Evolutionary conservation across 2,888 invertebrate genomes (phyloP).

Genomic region (Chrysolina haemoptera): DNA sequence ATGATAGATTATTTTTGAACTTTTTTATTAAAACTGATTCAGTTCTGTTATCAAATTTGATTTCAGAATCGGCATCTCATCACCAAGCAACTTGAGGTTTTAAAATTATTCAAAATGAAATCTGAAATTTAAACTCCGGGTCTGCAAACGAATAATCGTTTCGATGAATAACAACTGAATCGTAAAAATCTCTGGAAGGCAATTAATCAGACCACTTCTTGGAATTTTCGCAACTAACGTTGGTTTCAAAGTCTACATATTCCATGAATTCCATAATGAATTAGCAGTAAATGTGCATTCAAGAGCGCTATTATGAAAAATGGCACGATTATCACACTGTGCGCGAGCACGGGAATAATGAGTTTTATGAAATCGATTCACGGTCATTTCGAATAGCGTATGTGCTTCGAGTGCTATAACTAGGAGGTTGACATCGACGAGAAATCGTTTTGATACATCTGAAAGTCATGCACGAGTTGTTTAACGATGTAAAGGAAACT

Average conservation of each 20-base stretch:
- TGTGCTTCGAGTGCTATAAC: slow-evolving; percentile 13
- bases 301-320: slow-evolving; percentile 10
- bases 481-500: slow-evolving; percentile 2
- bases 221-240: slow-evolving; percentile 4
- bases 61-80: too few relatives aligned
- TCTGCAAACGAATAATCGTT: background rate
- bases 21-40: too few relatives aligned
- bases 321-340: slow-evolving; percentile 4
- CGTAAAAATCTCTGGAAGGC: slow-evolving; percentile 7
- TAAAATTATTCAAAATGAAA: too few relatives aligned
- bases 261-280: slow-evolving; percentile 1
- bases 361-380: slow-evolving; percentile 19
- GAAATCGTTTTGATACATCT: background rate
- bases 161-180: background rate
- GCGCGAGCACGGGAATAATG: slow-evolving; percentile 14
- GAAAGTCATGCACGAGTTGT: slow-evolving; percentile 18
- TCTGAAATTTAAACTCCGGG: background rate
- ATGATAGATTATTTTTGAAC: too few relatives aligned
- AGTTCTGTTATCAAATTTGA: too few relatives aligned
- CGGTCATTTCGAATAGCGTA: background rate
- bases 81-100: background rate
- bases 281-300: slow-evolving; percentile 11
- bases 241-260: background rate
- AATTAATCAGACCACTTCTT: slow-evolving; percentile 9
- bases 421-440: slow-evolving; percentile 19